Percentiles rank a stretch among this genome's conserved stretches.
Conservation (phyloP, 30 jellyfish, hydroid and myxozoan species). For the Hydractinia echinata region DNA sequence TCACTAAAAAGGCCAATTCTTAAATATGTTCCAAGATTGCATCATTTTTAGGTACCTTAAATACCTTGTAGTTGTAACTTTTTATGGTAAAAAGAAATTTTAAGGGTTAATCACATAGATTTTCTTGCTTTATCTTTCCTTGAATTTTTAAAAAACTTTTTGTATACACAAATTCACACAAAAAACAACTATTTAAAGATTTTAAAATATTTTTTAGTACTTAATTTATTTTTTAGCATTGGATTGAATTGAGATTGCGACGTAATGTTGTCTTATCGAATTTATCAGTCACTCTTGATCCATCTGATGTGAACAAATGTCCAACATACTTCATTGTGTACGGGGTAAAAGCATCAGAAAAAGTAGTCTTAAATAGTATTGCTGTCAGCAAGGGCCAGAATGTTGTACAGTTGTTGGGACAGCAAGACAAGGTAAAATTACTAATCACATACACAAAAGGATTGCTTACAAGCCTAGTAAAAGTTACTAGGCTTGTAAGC, state of each 20-base stretch:
- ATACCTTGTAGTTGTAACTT: too few species aligned
- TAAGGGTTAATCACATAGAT: too few species aligned
- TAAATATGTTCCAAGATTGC: too few species aligned
- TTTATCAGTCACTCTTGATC: slow-evolving; percentile 6
- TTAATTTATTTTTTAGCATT: slow-evolving; percentile 1
- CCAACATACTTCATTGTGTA: background rate
- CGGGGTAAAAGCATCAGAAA: background rate
- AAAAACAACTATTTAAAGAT: background rate
- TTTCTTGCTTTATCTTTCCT: too few species aligned
- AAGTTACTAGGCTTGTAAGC: too few species aligned
- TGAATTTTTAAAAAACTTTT: too few species aligned
- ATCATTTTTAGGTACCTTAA: too few species aligned
- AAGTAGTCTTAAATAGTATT: background rate
- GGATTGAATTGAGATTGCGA: background rate
- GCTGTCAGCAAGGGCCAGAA: background rate
- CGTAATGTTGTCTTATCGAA: slow-evolving; percentile 4
- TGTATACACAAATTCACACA: too few species aligned
- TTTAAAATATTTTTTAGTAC: background rate
- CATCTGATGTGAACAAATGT: background rate
- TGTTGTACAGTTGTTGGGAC: background rate
- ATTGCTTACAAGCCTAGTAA: too few species aligned
- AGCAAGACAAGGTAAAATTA: background rate
- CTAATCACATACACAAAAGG: too few species aligned
- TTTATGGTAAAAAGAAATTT: too few species aligned
- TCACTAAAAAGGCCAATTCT: too few species aligned